Conservation (phyloP, 2,888 invertebrate species). For the Caradrina kadenii region DNA sequence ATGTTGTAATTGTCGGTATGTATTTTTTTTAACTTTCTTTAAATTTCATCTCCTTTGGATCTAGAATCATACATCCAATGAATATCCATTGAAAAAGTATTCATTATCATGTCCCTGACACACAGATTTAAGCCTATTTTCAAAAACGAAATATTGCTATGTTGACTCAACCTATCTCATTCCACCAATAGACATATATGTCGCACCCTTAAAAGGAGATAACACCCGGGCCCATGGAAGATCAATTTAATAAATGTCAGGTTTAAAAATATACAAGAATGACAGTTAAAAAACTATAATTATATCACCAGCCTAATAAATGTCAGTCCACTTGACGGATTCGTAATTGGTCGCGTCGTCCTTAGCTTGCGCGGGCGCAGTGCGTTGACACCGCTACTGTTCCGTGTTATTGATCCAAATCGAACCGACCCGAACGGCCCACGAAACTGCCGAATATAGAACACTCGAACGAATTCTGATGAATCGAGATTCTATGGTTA, state of each 20-base stretch:
- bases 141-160: background rate
- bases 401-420: constrained; percentile 86
- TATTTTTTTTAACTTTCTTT: no score
- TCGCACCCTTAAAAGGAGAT: constrained; percentile 13
- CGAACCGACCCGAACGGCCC: constrained; percentile 69
- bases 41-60: no score
- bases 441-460: constrained; percentile 67
- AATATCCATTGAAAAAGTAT: no score
- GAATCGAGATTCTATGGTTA: constrained; percentile 21
- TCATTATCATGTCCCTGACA: no score
- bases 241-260: constrained; percentile 38
- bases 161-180: background rate
- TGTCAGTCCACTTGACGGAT: constrained; percentile 63
- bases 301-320: constrained; percentile 53
- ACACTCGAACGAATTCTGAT: constrained; percentile 46
- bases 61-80: no score
- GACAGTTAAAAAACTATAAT: constrained; percentile 54
- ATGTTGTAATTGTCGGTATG: no score
- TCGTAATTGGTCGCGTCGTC: constrained; percentile 61
- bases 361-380: constrained; percentile 63
- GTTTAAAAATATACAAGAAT: constrained; percentile 30
- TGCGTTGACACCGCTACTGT: constrained; percentile 82
- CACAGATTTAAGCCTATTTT: background rate
- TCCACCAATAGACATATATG: background rate
- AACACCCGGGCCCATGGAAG: constrained; percentile 3